phyloP scores from a whole-genome alignment of 2,888 invertebrate species.

The Galerucella nymphaeae region DNA sequence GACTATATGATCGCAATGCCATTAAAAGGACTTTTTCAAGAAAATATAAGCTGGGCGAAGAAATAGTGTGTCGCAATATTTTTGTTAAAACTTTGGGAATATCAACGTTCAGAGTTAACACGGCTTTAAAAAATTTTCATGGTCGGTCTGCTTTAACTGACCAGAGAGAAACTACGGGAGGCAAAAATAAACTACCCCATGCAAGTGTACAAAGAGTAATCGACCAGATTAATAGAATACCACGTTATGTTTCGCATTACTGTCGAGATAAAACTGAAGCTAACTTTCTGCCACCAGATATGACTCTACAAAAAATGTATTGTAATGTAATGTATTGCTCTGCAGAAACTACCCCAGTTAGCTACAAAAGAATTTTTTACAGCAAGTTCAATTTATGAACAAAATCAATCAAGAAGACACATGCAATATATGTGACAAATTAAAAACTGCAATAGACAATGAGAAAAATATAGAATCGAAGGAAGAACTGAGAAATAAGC shows the following conservation, averaged over 20 bases:
- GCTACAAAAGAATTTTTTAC: too few species aligned
- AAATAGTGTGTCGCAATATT: neutral
- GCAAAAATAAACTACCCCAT: too few species aligned
- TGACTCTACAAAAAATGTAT: neutral
- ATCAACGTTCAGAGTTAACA: too few species aligned
- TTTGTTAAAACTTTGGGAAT: neutral
- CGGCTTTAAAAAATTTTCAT: too few species aligned
- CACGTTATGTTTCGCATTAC: constrained; percentile 3
- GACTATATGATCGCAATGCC: neutral
- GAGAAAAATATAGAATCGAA: constrained; percentile 38
- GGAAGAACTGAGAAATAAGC: constrained; percentile 29
- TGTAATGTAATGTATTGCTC: neutral
- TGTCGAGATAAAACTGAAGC: constrained; percentile 1
- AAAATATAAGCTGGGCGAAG: neutral
- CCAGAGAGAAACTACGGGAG: too few species aligned
- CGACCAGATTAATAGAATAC: too few species aligned
- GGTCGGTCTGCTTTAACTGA: too few species aligned
- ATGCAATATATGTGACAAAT: constrained; percentile 42
- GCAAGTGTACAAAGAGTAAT: too few species aligned
- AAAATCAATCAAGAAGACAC: constrained; percentile 43
- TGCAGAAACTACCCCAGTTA: too few species aligned
- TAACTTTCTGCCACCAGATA: constrained; percentile 1
- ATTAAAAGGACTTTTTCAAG: constrained; percentile 1
- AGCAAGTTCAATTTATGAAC: constrained; percentile 41
- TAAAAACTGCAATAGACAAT: constrained; percentile 41